A percentile compares a stretch with the other conserved stretches of the same genome.
Evolutionary conservation across 2,797 vertebrate genomes (phyloP).

Genomic region (Cottoperca gobio): DNA sequence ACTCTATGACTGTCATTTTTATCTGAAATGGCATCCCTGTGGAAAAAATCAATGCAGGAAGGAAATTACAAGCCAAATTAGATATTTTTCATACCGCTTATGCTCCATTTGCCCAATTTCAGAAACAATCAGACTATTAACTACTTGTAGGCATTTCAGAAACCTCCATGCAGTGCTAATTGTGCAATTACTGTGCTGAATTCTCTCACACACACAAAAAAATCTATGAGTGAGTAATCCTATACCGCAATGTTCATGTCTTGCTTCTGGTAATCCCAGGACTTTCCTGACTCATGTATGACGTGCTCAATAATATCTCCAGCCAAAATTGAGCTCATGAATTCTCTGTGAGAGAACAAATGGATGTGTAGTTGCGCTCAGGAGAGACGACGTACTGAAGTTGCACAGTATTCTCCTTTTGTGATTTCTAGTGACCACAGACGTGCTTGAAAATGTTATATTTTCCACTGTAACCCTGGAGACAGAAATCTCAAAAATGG

Average conservation of each 20-base stretch:
- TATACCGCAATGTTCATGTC: slow-evolving; percentile 20
- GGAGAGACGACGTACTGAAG: slow-evolving; percentile 10
- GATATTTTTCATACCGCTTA: slow-evolving; percentile 64
- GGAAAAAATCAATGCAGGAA: slow-evolving; percentile 62
- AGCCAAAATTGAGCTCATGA: slow-evolving; percentile 48
- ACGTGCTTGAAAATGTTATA: slow-evolving; percentile 73
- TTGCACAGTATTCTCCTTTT: slow-evolving; percentile 22
- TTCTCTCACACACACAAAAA: slow-evolving; percentile 43
- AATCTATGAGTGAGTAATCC: slow-evolving; percentile 44
- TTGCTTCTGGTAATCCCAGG: slow-evolving; percentile 43
- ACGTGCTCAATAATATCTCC: slow-evolving; percentile 44
- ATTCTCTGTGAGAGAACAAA: slow-evolving; percentile 49
- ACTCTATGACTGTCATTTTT: slow-evolving; percentile 41
- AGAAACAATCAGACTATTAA: slow-evolving; percentile 66
- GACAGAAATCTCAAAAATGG: slow-evolving; percentile 82
- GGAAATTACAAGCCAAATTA: slow-evolving; percentile 68
- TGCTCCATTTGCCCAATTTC: slow-evolving; percentile 68
- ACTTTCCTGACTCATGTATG: slow-evolving; percentile 39
- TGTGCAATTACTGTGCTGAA: slow-evolving; percentile 60
- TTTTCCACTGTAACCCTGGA: slow-evolving; percentile 84
- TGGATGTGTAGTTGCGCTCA: slow-evolving; percentile 22
- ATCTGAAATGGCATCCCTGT: slow-evolving; percentile 50
- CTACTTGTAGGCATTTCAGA: slow-evolving; percentile 58
- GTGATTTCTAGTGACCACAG: slow-evolving; percentile 62
- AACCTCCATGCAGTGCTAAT: slow-evolving; percentile 69